Evolutionary conservation across 2,113 vertebrate genomes (phyloP).

Genomic region (Tamias sibiricus): DNA sequence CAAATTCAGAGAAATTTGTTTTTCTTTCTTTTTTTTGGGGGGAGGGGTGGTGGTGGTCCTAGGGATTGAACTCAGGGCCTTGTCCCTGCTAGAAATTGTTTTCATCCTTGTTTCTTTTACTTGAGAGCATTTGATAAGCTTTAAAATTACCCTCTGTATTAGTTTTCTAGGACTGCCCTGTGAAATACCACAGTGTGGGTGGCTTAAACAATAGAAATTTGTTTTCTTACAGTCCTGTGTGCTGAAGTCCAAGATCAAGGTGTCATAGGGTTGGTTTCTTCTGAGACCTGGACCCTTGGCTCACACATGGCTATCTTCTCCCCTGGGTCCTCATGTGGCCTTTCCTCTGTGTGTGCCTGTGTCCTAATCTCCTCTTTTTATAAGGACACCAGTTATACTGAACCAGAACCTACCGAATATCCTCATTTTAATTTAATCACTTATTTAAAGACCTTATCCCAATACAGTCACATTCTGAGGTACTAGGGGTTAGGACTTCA

Average conservation of each 20-base stretch:
- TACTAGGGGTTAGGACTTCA: background rate
- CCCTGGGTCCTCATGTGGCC: no score
- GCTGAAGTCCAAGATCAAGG: background rate
- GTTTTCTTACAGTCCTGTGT: background rate
- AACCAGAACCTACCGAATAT: background rate
- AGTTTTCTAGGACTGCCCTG: background rate
- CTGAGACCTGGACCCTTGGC: background rate
- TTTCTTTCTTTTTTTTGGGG: background rate
- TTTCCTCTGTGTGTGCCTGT: background rate
- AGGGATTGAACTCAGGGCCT: no score
- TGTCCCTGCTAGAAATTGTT: background rate
- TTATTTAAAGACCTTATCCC: background rate
- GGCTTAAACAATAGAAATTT: background rate
- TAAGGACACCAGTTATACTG: background rate
- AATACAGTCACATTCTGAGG: background rate
- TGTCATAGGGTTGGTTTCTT: background rate
- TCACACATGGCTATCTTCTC: background rate
- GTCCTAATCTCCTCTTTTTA: background rate
- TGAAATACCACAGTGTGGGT: background rate
- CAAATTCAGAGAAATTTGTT: background rate
- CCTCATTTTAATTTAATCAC: background rate
- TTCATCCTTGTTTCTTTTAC: background rate
- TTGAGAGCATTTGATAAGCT: background rate
- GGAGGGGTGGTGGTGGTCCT: no score
- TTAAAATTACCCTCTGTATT: background rate